Base-by-base conservation (phyloP, 2,888 invertebrate species). In the Ptilodon capucinus region DNA sequence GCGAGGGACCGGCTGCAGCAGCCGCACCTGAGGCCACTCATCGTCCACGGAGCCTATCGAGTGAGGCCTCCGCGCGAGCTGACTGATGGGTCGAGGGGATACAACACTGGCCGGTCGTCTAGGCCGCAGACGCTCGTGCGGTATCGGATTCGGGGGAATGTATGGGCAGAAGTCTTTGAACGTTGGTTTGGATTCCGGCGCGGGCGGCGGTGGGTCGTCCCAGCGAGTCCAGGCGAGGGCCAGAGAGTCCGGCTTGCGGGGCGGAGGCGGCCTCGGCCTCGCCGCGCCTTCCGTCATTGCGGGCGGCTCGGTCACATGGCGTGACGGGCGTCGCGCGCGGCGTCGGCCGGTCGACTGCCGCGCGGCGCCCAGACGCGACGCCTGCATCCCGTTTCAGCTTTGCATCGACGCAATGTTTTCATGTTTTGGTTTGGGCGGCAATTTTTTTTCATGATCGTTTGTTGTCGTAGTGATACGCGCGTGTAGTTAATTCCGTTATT, bases 51-150 rank as follows among this genome's bases (percentile, higher is more conserved):
- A 86, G 53, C 94, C 94, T 64, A 94, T 92, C 68, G 94, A 94
- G 77, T 93, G 94, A 32, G 94, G 94, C 44, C 94, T 73, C 57
- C 91, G 80, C 62, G 87, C 72, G 25, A 81, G 72, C 35, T 79
- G 83, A 44, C 79, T 76, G 25, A 64, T 59, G 14, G 82, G 75
- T 14, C 92, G 85, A 58, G 92, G 84, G 36, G 89, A 81, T 68
- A 92, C 84, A 60, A 91, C 92, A 74, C 92, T 92, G 68, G 92
- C 91, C 53, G 93, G 92, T 68, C 93, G 84, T 56, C 92, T 82
- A 21, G 83, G 81, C 49, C 77, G 68, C 34, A 28, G 5, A 11
- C 69, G 72, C 14, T 78, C 78, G 36, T 64, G 54, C 17, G 71
- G 76, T 52, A 88, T 83, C 54, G 91, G 66, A 77, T 86, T 84